Percentiles rank a stretch among this genome's conserved stretches.
These are phyloP conservation scores for Salarias fasciatus DNA, from an alignment of 2,797 vertebrate genomes.

Conservation along the genomic window DNA sequence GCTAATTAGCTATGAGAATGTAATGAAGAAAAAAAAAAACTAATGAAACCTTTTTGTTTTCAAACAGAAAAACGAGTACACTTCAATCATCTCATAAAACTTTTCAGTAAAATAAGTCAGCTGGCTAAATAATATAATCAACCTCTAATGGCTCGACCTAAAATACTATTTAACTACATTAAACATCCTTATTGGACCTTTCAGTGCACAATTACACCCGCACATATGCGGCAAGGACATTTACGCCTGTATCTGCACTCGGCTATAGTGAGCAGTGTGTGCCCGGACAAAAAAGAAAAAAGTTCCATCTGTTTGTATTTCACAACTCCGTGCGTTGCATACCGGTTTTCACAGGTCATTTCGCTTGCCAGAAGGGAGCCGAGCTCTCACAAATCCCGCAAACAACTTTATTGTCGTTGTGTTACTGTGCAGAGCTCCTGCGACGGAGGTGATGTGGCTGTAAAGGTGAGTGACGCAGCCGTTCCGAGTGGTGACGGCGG, in stretches of 20 bases:
- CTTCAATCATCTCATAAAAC: too few species aligned
- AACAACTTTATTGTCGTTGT: slow-evolving; percentile 34
- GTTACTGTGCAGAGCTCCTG: slow-evolving; percentile 19
- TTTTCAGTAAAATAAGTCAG: too few species aligned
- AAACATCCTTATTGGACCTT: slow-evolving; percentile 24
- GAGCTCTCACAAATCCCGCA: slow-evolving; percentile 28
- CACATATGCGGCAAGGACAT: slow-evolving; percentile 20
- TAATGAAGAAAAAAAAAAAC: too few species aligned
- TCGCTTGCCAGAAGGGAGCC: slow-evolving; percentile 34
- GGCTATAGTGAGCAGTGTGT: slow-evolving; percentile 41
- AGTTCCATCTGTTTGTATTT: slow-evolving; percentile 60
- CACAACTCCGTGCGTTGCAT: slow-evolving; percentile 40
- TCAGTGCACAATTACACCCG: slow-evolving; percentile 17
- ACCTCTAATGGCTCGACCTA: too few species aligned
- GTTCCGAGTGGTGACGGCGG: slow-evolving; percentile 10
- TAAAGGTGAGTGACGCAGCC: slow-evolving; percentile 36
- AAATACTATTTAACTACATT: slow-evolving; percentile 20
- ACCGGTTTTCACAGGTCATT: slow-evolving; percentile 59
- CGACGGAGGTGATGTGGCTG: slow-evolving; percentile 32
- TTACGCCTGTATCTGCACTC: slow-evolving; percentile 59
- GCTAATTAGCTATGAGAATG: too few species aligned
- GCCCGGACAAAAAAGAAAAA: slow-evolving; percentile 43
- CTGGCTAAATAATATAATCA: too few species aligned
- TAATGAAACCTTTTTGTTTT: too few species aligned
- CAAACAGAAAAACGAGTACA: too few species aligned